Conservation (phyloP, 2,113 vertebrate genomes). For the Rhodinocichla rosea region DNA sequence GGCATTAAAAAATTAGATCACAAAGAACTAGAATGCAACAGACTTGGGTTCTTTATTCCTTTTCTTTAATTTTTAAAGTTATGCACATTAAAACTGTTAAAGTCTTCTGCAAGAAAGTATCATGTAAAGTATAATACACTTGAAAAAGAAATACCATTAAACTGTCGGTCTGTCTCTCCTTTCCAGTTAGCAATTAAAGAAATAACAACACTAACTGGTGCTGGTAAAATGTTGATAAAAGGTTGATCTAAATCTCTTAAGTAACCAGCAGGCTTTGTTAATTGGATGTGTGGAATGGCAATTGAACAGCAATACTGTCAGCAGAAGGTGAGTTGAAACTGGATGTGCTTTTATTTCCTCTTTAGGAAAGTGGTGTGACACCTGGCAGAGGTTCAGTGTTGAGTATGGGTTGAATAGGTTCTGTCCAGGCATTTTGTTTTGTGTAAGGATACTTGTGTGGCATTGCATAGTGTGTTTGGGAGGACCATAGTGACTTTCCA, state of each 20-base stretch:
- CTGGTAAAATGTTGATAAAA: background rate
- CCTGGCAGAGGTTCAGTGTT: background rate
- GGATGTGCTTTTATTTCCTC: background rate
- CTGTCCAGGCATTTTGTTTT: background rate
- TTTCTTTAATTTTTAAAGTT: background rate
- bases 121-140: background rate
- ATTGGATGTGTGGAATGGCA: background rate
- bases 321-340: background rate
- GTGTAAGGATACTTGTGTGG: background rate
- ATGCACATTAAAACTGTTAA: background rate
- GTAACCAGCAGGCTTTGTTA: background rate
- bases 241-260: background rate
- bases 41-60: background rate
- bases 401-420: background rate
- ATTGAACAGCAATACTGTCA: background rate
- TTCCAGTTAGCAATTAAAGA: background rate
- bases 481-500: background rate
- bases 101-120: background rate
- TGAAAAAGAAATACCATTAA: background rate
- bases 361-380: background rate
- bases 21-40: background rate
- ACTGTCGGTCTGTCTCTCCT: background rate
- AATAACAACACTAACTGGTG: background rate
- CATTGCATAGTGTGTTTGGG: rapidly evolving
- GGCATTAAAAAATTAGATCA: background rate